Percentiles rank a stretch among this genome's conserved stretches.
Conservation (phyloP, 2,797 vertebrate genomes). For the Darevskia nairensis region DNA sequence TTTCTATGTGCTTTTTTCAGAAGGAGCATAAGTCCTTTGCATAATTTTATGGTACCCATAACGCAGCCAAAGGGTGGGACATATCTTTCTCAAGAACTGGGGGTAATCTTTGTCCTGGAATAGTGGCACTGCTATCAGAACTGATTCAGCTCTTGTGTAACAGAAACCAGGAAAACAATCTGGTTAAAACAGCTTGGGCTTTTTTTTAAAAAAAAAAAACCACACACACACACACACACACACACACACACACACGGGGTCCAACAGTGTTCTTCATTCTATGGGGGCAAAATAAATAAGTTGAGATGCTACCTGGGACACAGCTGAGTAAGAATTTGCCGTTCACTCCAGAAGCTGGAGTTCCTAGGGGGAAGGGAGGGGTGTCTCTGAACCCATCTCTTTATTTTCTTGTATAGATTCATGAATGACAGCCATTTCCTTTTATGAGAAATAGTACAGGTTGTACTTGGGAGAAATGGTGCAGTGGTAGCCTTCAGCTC, state of each 20-base stretch:
- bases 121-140: background rate
- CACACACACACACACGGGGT: background rate
- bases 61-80: no score
- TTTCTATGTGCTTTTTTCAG: slow-evolving; percentile 40
- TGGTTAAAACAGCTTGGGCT: no score
- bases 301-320: background rate
- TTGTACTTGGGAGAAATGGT: no score
- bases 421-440: background rate
- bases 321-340: background rate
- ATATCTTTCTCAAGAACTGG: background rate
- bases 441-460: background rate
- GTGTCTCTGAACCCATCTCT: background rate
- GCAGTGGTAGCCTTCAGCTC: background rate
- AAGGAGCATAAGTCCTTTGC: slow-evolving; percentile 47
- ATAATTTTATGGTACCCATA: slow-evolving; percentile 18
- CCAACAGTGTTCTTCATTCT: background rate
- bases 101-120: background rate
- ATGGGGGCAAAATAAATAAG: background rate
- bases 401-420: background rate
- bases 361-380: no score
- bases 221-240: no score
- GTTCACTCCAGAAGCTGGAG: background rate
- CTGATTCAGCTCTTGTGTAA: background rate
- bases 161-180: background rate
- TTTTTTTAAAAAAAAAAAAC: no score